These are phyloP conservation scores for Euzophera pinguis DNA, from an alignment of 2,888 invertebrate species.

Conservation along the genomic window DNA sequence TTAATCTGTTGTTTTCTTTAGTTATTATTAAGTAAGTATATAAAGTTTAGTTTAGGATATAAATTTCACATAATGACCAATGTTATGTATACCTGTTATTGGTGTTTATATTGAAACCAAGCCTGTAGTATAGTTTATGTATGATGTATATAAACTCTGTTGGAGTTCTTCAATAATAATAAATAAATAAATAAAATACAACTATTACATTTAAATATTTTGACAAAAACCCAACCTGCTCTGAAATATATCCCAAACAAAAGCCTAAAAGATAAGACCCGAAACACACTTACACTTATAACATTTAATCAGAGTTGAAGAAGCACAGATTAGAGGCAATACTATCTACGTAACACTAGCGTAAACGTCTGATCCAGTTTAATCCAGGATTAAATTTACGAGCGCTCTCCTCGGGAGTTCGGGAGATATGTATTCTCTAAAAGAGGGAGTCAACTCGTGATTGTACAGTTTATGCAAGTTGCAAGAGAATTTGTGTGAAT, in stretches of 20 bases:
- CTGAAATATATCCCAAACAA: too few relatives aligned
- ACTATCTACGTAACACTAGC: slow-evolving; percentile 8
- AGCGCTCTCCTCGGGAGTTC: neutral
- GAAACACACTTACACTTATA: neutral
- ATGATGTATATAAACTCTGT: too few relatives aligned
- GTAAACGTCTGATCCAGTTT: slow-evolving; percentile 8
- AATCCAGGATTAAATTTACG: slow-evolving; percentile 10
- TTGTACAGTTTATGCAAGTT: slow-evolving; percentile 13
- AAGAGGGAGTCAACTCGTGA: slow-evolving; percentile 11
- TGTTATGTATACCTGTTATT: too few relatives aligned
- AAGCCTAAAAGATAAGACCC: neutral
- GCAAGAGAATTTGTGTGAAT: slow-evolving; percentile 13
- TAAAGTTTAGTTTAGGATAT: too few relatives aligned
- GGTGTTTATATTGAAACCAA: too few relatives aligned
- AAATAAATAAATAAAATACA: too few relatives aligned
- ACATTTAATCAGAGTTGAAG: slow-evolving; percentile 1
- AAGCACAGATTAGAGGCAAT: slow-evolving; percentile 2
- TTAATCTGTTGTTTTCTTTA: too few relatives aligned
- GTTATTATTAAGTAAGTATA: too few relatives aligned
- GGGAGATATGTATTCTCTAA: slow-evolving; percentile 7
- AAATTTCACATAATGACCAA: too few relatives aligned
- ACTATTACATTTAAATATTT: neutral
- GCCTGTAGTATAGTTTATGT: too few relatives aligned
- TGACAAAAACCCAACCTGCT: too few relatives aligned
- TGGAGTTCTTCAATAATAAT: too few relatives aligned